Conservation (phyloP, 2,113 vertebrate genomes). For the Microtus pennsylvanicus region DNA sequence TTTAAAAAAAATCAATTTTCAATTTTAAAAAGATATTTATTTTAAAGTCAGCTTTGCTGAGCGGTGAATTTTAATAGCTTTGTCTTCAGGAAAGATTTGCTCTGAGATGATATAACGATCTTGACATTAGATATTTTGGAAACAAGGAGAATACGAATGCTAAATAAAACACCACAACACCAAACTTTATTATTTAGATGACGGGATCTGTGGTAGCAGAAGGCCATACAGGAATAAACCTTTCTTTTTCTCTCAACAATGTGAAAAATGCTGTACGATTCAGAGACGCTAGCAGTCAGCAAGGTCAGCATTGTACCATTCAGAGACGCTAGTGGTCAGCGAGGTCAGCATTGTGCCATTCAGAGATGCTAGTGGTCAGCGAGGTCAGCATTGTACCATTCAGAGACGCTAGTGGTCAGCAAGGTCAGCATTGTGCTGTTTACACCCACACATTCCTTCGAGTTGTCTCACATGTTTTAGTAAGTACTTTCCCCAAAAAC, state of each 20-base stretch:
- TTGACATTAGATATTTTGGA: background rate
- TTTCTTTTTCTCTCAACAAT: background rate
- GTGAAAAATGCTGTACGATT: too few relatives aligned
- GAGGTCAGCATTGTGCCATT: background rate
- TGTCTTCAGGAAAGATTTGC: slow-evolving; percentile 65
- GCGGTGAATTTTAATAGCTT: background rate
- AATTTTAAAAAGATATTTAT: slow-evolving; percentile 67
- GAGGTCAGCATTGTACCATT: background rate
- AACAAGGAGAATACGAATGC: background rate
- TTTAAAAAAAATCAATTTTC: background rate
- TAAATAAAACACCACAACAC: background rate
- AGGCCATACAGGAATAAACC: background rate
- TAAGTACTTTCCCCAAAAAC: background rate
- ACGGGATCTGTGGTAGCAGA: background rate
- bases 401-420: background rate
- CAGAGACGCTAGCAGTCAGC: background rate
- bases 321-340: background rate
- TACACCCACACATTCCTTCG: background rate
- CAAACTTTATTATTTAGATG: background rate
- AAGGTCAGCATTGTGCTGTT: background rate
- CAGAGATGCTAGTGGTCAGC: background rate
- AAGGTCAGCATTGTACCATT: background rate
- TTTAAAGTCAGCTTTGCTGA: slow-evolving; percentile 61
- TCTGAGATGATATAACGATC: slow-evolving; percentile 48
- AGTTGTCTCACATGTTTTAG: background rate